Evolutionary conservation across 2,797 vertebrate species (phyloP).

Genomic region (Spinus pinus): DNA sequence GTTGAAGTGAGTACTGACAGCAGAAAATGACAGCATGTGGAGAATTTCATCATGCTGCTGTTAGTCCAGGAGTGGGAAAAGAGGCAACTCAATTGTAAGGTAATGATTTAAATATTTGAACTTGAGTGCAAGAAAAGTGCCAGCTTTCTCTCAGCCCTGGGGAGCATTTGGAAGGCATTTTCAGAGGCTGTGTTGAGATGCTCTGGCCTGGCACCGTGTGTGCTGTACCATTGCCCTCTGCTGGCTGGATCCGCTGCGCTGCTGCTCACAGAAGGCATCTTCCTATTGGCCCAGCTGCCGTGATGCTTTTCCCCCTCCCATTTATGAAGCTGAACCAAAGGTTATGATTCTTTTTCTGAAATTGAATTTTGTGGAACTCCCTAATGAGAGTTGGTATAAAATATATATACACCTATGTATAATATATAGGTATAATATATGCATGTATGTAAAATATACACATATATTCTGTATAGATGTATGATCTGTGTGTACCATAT

Average conservation of each 20-base stretch:
- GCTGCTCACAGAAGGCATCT: not conserved
- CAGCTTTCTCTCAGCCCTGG: not conserved
- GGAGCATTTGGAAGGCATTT: not conserved
- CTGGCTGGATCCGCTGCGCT: not conserved
- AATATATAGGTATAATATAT: not conserved
- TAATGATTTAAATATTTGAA: not conserved
- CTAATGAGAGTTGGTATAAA: accelerated
- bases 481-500: not conserved
- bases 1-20: not conserved
- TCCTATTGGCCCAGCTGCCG: not conserved
- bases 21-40: not conserved
- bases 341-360: not conserved
- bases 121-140: not conserved
- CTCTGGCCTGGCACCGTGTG: not conserved
- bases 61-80: not conserved
- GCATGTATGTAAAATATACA: not conserved
- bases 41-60: not conserved
- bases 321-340: not conserved
- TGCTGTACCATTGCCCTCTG: constrained; percentile 43
- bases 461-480: not conserved
- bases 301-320: accelerated
- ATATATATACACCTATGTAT: not conserved
- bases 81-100: not conserved
- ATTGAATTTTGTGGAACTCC: not conserved
- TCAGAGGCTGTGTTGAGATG: not conserved